A percentile compares a stretch with the other conserved stretches of the same genome.
Evolutionary conservation across 2,888 invertebrate species (phyloP).

Genomic region (Aphelenchoides bicaudatus): DNA sequence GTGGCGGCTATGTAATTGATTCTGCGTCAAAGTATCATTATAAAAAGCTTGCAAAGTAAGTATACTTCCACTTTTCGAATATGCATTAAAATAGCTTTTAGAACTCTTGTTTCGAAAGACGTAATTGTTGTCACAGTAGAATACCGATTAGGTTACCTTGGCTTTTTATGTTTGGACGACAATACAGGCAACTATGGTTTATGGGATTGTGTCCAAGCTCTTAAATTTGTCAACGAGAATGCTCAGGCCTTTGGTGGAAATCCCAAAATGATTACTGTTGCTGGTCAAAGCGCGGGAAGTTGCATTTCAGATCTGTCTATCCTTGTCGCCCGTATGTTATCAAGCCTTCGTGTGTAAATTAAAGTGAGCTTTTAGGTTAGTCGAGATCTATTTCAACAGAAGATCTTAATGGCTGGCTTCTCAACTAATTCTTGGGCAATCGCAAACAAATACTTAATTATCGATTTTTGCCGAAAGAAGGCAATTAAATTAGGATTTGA

Average conservation of each 20-base stretch:
- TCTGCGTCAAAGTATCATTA: conserved; percentile 41
- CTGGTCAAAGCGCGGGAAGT: conserved; percentile 53
- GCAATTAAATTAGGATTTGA: conserved; percentile 49
- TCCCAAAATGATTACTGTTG: conserved; percentile 44
- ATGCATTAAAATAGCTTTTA: conserved; percentile 14
- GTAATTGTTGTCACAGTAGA: conserved; percentile 55
- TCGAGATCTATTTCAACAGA: conserved; percentile 47
- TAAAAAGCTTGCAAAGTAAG: conserved; percentile 26
- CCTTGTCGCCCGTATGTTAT: too few relatives aligned
- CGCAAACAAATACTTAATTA: conserved; percentile 33
- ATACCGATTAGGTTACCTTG: conserved; percentile 54
- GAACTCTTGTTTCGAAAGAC: conserved; percentile 46
- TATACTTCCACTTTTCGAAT: background rate
- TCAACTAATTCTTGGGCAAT: conserved; percentile 50
- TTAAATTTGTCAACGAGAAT: conserved; percentile 48
- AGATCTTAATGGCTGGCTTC: conserved; percentile 52
- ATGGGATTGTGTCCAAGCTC: conserved; percentile 41
- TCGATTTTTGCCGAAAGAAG: conserved; percentile 46
- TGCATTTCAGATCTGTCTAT: conserved; percentile 49
- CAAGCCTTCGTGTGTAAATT: conserved; percentile 12
- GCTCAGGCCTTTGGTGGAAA: conserved; percentile 50
- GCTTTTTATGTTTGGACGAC: conserved; percentile 51
- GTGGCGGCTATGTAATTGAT: conserved; percentile 45
- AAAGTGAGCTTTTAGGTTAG: conserved; percentile 8
- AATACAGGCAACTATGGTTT: conserved; percentile 41